Evolutionary conservation across 2,113 vertebrate species (phyloP).

Genomic region (Syngnathoides biaculeatus): DNA sequence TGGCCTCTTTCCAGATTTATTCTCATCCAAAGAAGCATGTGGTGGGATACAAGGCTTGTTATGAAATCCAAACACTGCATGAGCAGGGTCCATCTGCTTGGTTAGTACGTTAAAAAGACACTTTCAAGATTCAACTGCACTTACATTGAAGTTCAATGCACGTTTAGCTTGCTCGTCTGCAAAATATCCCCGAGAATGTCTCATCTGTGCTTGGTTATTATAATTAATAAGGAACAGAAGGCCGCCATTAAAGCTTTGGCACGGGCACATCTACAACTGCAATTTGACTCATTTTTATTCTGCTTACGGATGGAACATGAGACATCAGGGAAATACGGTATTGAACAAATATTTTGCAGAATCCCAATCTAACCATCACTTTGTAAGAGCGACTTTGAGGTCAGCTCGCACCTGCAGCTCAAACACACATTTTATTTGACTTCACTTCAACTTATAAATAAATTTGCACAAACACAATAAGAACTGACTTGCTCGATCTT

Average conservation of each 20-base stretch:
- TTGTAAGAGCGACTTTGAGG: not conserved
- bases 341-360: slow-evolving; percentile 32
- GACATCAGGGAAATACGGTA: not conserved
- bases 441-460: slow-evolving; percentile 48
- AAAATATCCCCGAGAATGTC: not conserved
- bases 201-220: slow-evolving; percentile 2
- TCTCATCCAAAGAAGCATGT: not conserved
- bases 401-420: slow-evolving; percentile 10
- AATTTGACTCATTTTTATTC: not conserved
- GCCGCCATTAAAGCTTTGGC: slow-evolving; percentile 5
- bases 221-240: not conserved
- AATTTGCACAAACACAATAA: slow-evolving; percentile 48
- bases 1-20: not conserved
- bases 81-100: slow-evolving; percentile 23
- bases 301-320: not conserved
- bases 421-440: slow-evolving; percentile 42
- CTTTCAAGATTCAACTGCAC: not conserved
- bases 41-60: slow-evolving; percentile 1
- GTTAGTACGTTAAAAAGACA: slow-evolving; percentile 49
- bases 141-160: not conserved
- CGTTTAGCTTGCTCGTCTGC: slow-evolving; percentile 17
- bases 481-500: slow-evolving; percentile 50
- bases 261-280: not conserved
- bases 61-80: slow-evolving; percentile 33
- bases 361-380: slow-evolving; percentile 7